These are phyloP conservation scores for Thinocorus orbignyianus DNA, from an alignment of 2,113 vertebrate genomes.

Conservation along the genomic window DNA sequence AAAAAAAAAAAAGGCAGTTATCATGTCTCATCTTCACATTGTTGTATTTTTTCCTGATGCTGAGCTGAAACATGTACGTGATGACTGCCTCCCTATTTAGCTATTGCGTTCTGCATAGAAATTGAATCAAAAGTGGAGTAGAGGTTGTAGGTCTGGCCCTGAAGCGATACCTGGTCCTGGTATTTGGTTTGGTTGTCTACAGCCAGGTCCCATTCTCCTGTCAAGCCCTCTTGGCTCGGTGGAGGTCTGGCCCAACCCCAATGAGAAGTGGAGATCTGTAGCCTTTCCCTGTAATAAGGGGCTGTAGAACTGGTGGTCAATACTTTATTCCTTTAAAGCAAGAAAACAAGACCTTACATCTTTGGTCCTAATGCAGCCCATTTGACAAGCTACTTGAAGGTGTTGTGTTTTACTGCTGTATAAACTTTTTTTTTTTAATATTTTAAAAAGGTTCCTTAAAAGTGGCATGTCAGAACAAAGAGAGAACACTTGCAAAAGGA, in stretches of 20 bases:
- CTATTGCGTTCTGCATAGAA: neutral
- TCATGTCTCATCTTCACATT: neutral
- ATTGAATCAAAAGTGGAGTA: neutral
- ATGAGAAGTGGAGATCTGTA: neutral
- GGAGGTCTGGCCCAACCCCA: neutral
- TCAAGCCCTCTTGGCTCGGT: neutral
- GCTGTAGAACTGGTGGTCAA: neutral
- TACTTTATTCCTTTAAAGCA: slow-evolving; percentile 37
- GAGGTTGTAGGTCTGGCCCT: neutral
- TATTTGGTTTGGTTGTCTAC: neutral
- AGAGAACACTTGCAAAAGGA: neutral
- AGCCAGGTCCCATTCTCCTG: neutral
- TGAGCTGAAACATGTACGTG: neutral
- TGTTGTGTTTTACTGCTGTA: neutral
- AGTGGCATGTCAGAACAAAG: slow-evolving; percentile 8
- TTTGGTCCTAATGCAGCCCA: slow-evolving; percentile 64
- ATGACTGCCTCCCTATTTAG: neutral
- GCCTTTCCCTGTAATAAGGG: neutral
- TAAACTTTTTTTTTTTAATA: neutral
- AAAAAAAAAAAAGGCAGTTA: neutral
- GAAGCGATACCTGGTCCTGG: neutral
- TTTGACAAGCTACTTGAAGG: slow-evolving; percentile 25
- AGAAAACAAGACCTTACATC: slow-evolving; percentile 1
- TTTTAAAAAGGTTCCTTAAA: slow-evolving; percentile 36
- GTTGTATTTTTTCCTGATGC: neutral